phyloP scores from a whole-genome alignment of 2,113 vertebrate genomes.

The Raphicerus campestris region DNA sequence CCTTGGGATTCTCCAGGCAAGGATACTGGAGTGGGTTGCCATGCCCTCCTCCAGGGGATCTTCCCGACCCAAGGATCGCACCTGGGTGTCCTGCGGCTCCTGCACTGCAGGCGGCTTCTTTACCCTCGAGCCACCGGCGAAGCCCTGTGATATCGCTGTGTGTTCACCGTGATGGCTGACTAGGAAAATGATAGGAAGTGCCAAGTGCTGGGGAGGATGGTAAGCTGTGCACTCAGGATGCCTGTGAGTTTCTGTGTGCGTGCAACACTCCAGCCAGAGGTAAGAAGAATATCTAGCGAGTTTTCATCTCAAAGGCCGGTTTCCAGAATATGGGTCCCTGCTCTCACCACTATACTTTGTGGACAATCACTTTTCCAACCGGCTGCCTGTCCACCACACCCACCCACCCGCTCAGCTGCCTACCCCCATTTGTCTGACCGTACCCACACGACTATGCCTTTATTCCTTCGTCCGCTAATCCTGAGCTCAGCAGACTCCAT shows the following conservation, averaged over 20 bases:
- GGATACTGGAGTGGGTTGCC: not conserved
- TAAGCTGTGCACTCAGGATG: not conserved
- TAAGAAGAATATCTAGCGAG: not conserved
- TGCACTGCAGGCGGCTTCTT: not conserved
- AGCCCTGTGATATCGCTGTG: not conserved
- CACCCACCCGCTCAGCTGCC: not conserved
- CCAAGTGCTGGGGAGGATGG: not conserved
- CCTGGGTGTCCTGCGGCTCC: rapidly evolving
- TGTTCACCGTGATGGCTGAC: not conserved
- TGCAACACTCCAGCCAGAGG: not conserved
- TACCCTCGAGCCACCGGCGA: not conserved
- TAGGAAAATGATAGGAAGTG: not conserved
- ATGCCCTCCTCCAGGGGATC: not conserved
- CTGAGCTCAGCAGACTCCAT: no score
- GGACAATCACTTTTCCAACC: not conserved
- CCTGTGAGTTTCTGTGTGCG: rapidly evolving
- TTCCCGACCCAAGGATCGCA: rapidly evolving
- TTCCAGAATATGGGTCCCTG: not conserved
- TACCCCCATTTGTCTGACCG: no score
- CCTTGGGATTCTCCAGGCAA: not conserved
- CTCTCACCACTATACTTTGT: rapidly evolving
- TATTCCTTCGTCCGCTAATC: not conserved
- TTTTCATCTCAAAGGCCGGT: not conserved
- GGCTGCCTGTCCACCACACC: not conserved
- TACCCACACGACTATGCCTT: rapidly evolving